Evolutionary conservation across 2,797 vertebrate species (phyloP).

Genomic region (Phrynocephalus forsythii): DNA sequence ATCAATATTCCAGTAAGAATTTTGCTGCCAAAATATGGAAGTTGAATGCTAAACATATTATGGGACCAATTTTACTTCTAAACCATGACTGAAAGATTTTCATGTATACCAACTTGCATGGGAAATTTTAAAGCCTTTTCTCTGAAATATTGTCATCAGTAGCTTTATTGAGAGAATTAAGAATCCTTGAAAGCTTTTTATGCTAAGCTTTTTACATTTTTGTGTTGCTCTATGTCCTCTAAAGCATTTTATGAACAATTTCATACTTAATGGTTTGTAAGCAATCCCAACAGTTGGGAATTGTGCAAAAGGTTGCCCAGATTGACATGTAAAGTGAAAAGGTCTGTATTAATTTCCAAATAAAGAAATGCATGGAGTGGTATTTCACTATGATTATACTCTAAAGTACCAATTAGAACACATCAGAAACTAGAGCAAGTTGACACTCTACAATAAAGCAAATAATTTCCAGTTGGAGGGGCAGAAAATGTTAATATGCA

Average conservation of each 20-base stretch:
- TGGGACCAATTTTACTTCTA: background rate
- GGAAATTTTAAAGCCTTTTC: slow-evolving; percentile 20
- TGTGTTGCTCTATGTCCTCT: slow-evolving; percentile 67
- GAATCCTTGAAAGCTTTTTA: slow-evolving; percentile 57
- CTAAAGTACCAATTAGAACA: slow-evolving; percentile 97
- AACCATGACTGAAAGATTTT: background rate
- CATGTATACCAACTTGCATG: background rate
- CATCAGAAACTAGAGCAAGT: slow-evolving; percentile 95
- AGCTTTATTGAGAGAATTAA: slow-evolving; percentile 66
- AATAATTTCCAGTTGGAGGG: slow-evolving; percentile 99
- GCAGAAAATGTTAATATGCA: slow-evolving; percentile 99
- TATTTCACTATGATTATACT: slow-evolving; percentile 95
- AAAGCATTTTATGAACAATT: slow-evolving; percentile 89
- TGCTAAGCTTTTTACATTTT: slow-evolving; percentile 49
- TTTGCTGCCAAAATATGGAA: background rate
- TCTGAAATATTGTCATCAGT: slow-evolving; percentile 21
- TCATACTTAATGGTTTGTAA: slow-evolving; percentile 91
- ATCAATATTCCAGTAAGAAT: background rate
- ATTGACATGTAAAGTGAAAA: slow-evolving; percentile 85
- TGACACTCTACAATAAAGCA: slow-evolving; percentile 99
- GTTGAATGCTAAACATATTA: background rate
- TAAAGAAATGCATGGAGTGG: slow-evolving; percentile 91
- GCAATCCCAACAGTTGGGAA: slow-evolving; percentile 81
- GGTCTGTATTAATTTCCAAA: slow-evolving; percentile 93
- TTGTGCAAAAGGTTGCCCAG: slow-evolving; percentile 82